Conservation (phyloP, 2,797 vertebrate species). For the Poecilia picta region DNA sequence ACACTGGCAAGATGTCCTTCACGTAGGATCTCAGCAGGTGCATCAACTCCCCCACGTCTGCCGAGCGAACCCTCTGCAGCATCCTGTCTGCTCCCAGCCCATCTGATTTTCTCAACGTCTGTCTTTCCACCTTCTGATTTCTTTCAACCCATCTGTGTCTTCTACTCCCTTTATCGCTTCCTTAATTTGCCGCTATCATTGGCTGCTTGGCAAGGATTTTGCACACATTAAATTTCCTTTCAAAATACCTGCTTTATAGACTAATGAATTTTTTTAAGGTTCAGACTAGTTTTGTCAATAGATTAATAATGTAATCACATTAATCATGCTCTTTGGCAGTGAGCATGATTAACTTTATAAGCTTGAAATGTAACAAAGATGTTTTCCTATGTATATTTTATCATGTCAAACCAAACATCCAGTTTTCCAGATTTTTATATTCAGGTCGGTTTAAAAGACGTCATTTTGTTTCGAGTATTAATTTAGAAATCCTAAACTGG, state of each 20-base stretch:
- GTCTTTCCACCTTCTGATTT: conserved; percentile 42
- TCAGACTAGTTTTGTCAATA: not conserved
- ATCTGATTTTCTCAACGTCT: conserved; percentile 54
- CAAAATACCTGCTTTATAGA: not conserved
- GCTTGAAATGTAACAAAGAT: no score
- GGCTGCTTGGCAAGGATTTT: conserved; percentile 17
- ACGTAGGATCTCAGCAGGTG: conserved; percentile 61
- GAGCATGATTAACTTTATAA: no score
- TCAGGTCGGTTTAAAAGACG: no score
- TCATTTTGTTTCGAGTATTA: no score
- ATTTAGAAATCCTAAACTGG: no score
- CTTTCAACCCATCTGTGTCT: conserved; percentile 38
- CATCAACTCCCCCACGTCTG: conserved; percentile 30
- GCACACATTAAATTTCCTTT: conserved; percentile 20
- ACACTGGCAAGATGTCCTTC: conserved; percentile 54
- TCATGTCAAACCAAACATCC: no score
- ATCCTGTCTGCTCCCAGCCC: conserved; percentile 52
- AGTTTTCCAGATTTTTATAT: no score
- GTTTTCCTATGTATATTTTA: no score
- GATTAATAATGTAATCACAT: no score
- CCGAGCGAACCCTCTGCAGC: conserved; percentile 33
- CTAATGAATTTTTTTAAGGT: conserved; percentile 3
- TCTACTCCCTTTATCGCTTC: conserved; percentile 22
- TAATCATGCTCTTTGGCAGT: no score
- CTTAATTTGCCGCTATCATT: conserved; percentile 30